Base-by-base conservation (phyloP, 1,140 invertebrate genomes). In the Capitella teleta region DNA sequence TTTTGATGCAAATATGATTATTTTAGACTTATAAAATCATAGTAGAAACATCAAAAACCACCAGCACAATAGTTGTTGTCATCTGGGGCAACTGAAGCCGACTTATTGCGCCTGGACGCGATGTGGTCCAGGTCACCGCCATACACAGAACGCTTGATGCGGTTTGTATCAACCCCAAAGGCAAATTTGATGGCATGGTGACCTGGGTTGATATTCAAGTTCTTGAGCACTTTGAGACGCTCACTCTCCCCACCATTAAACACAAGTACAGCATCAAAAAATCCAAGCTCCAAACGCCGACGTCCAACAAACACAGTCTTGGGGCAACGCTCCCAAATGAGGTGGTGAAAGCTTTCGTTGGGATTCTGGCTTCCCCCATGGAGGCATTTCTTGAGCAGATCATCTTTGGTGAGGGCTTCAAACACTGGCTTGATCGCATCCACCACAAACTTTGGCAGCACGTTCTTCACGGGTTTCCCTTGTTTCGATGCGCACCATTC, bases 341-440 rank as follows among this genome's bases (percentile, higher is more conserved):
- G 2, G 41, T 43, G 19, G 23, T 24, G 16, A 14, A 43, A 43
- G 16, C 16, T 21, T 43, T 43, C 41, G 41, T 43, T 43, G n/a
- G 23, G n/a, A 24, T 43, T 43, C 23, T 43, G 41, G 24, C 18
- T 43, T 18, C 41, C 41, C n/a, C 41, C 41, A 43, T 43, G 41
- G 16, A 24, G 14, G 25, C 41, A 43, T 24, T 43, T 43, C 24
- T 16, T n/a, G 16, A 43, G 41, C 41, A 43, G 41, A 24, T 14
- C 24, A 24, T 21, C 41, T 21, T 14, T n/a, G n/a, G 16, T 24
- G 18, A 43, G 23, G n/a, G 19, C 16, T 24, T 16, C 25, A 24
- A 43, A 43, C n/a, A 43, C 24, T 24, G 41, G 41, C 41, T 43
- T 43, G 41, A 43, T 43, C 14, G 41, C 19, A n/a, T 43, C 23